phyloP scores from a whole-genome alignment of 92 coral and sea anemone genomes.

The Palythoa grandiflora region DNA sequence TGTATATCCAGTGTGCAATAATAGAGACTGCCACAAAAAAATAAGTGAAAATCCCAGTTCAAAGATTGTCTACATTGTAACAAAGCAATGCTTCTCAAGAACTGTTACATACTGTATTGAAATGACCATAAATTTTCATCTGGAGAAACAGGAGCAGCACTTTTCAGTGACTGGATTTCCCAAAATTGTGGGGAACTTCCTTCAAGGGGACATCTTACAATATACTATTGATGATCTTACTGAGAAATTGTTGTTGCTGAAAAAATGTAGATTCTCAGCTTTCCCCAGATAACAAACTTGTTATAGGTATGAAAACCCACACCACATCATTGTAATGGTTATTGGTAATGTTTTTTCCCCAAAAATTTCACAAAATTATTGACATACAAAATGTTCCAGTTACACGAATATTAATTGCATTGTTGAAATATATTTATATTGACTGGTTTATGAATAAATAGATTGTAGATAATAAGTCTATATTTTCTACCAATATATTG shows the following conservation, averaged over 20 bases:
- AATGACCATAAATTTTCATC: conserved; percentile 52
- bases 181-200: conserved; percentile 21
- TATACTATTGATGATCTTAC: conserved; percentile 32
- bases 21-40: conserved; percentile 62
- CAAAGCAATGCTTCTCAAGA: conserved; percentile 61
- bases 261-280: conserved; percentile 42
- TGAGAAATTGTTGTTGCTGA: conserved; percentile 39
- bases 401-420: conserved; percentile 44
- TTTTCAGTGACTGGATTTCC: conserved; percentile 57
- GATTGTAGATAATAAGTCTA: conserved; percentile 31
- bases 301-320: conserved; percentile 31
- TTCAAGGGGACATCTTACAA: conserved; percentile 54
- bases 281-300: conserved; percentile 49
- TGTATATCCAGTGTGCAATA: conserved; percentile 68
- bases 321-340: conserved; percentile 40
- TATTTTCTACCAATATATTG: conserved; percentile 42
- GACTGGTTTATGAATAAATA: conserved; percentile 44
- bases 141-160: conserved; percentile 38
- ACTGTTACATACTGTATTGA: conserved; percentile 48
- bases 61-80: conserved; percentile 54
- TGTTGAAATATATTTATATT: conserved; percentile 45
- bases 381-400: conserved; percentile 57
- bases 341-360: conserved; percentile 40
- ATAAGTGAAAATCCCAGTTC: conserved; percentile 50
- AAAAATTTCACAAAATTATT: not conserved